Conservation (phyloP, 1,140 invertebrate genomes). For the Solenopsis invicta region DNA sequence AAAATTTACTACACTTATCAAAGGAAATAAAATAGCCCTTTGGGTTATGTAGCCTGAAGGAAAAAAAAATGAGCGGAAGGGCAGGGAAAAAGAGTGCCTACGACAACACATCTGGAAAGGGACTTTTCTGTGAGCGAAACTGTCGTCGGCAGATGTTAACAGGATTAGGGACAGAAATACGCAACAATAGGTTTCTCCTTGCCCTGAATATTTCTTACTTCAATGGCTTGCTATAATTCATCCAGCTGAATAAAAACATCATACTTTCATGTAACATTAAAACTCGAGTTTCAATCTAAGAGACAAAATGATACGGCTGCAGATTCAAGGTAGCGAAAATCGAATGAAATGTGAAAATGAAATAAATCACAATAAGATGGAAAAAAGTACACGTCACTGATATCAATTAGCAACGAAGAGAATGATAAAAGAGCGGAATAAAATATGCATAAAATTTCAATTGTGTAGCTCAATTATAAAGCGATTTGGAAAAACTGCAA, state of each 20-base stretch:
- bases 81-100: constrained; percentile 52
- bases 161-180: constrained; percentile 62
- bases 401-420: not conserved
- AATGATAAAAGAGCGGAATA: not conserved
- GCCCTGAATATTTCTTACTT: constrained; percentile 17
- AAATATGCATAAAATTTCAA: not conserved
- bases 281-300: not conserved
- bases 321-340: not conserved
- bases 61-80: constrained; percentile 46
- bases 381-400: not conserved
- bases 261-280: not conserved
- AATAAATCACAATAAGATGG: not conserved
- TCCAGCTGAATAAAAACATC: not conserved
- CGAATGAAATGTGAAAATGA: not conserved
- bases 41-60: not conserved
- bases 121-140: constrained; percentile 61
- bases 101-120: constrained; percentile 57
- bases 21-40: not conserved
- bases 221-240: not conserved
- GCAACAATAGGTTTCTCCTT: constrained; percentile 20
- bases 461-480: not conserved
- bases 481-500: not conserved
- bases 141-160: constrained; percentile 73
- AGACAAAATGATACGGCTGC: not conserved
- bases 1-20: not conserved